phyloP scores from a whole-genome alignment of 2,113 vertebrate species.

The human (Homo sapiens) region DNA sequence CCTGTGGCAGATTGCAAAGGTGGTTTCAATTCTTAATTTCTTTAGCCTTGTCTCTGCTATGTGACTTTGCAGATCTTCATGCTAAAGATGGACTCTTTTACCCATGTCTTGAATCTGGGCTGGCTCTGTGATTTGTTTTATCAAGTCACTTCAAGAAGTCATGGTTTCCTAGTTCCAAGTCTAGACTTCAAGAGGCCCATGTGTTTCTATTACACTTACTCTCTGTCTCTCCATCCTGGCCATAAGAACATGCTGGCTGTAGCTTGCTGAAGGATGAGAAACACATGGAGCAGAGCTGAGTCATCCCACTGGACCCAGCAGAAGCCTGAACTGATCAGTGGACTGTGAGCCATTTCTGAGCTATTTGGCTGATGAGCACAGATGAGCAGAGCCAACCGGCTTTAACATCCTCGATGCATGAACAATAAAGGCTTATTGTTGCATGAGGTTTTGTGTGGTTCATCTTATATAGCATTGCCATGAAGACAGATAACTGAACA shows the following conservation, averaged over 20 bases:
- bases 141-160: neutral
- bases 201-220: neutral
- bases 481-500: neutral
- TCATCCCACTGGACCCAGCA: neutral
- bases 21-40: neutral
- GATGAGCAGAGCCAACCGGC: neutral
- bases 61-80: neutral
- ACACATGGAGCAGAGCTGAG: neutral
- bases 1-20: neutral
- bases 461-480: neutral
- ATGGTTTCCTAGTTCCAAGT: neutral
- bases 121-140: neutral
- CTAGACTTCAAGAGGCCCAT: neutral
- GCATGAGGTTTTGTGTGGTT: neutral
- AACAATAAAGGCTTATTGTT: neutral
- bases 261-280: neutral
- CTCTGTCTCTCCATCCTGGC: neutral
- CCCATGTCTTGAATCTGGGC: neutral
- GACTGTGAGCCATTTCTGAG: neutral
- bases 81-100: neutral
- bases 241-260: neutral
- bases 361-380: neutral
- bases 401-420: neutral
- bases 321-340: neutral
- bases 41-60: neutral